These are phyloP conservation scores for Cherax quadricarinatus DNA, from an alignment of 1,140 invertebrate species.

Conservation along the genomic window DNA sequence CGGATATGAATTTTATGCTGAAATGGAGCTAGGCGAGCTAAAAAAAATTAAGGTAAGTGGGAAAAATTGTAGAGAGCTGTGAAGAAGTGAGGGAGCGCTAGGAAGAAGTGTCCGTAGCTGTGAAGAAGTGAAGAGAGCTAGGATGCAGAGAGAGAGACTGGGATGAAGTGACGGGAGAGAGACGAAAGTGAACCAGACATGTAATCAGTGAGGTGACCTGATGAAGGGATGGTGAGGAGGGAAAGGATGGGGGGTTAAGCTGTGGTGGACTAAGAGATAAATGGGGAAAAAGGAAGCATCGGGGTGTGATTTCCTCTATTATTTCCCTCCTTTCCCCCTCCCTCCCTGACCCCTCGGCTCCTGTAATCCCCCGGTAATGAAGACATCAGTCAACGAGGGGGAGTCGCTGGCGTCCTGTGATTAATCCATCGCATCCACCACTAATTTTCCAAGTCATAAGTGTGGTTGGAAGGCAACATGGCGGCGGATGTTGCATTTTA, in stretches of 20 bases:
- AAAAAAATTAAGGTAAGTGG: not conserved
- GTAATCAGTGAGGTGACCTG: not conserved
- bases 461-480: too few relatives aligned
- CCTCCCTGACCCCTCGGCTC: not conserved
- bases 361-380: conserved; percentile 15
- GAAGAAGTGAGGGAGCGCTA: not conserved
- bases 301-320: not conserved
- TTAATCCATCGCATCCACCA: not conserved
- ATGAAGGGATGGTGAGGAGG: not conserved
- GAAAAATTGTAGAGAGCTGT: not conserved
- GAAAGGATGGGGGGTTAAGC: not conserved
- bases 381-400: conserved; percentile 1
- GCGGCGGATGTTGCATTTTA: too few relatives aligned
- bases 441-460: conserved; percentile 14
- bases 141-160: not conserved
- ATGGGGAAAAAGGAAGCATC: too few relatives aligned
- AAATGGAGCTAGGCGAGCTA: not conserved
- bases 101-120: not conserved
- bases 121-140: not conserved
- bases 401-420: not conserved
- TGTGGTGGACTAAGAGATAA: not conserved
- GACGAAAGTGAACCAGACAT: not conserved
- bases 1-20: not conserved
- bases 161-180: not conserved
- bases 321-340: not conserved